Evolutionary conservation across 2,888 invertebrate species (phyloP).

Genomic region (Anticlea derivata): DNA sequence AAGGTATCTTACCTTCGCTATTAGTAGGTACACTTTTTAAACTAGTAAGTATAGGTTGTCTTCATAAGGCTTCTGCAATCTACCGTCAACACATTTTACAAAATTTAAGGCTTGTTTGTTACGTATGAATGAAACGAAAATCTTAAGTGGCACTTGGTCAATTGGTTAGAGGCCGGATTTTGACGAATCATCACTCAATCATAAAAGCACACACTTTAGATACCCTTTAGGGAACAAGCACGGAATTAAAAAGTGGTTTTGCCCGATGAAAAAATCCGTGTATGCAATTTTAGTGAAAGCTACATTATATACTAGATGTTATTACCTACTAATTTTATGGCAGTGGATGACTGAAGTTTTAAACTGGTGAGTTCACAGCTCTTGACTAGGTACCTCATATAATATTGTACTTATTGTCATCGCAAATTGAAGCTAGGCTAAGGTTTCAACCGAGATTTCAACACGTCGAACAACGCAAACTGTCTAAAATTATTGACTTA

Average conservation of each 20-base stretch:
- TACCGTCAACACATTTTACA: slow-evolving; percentile 21
- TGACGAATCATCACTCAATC: slow-evolving; percentile 57
- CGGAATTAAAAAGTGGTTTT: slow-evolving; percentile 19
- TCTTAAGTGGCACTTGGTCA: slow-evolving; percentile 54
- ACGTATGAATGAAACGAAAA: slow-evolving; percentile 49
- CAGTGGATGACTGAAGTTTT: too few species aligned
- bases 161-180: slow-evolving; percentile 45
- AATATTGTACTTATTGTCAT: too few species aligned
- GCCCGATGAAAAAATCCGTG: slow-evolving; percentile 3
- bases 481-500: too few species aligned
- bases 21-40: too few species aligned
- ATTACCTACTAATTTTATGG: too few species aligned
- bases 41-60: background rate
- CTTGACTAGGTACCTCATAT: too few species aligned
- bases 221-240: slow-evolving; percentile 35
- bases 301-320: too few species aligned
- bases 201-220: slow-evolving; percentile 39
- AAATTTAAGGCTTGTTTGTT: slow-evolving; percentile 49
- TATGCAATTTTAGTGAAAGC: slow-evolving; percentile 2
- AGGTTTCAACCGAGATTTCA: too few species aligned
- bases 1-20: too few species aligned
- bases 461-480: too few species aligned
- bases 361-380: too few species aligned
- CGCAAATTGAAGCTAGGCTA: too few species aligned
- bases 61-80: background rate